Base-by-base conservation (phyloP, 1,140 invertebrate species). In the Cecropterus lyciades region DNA sequence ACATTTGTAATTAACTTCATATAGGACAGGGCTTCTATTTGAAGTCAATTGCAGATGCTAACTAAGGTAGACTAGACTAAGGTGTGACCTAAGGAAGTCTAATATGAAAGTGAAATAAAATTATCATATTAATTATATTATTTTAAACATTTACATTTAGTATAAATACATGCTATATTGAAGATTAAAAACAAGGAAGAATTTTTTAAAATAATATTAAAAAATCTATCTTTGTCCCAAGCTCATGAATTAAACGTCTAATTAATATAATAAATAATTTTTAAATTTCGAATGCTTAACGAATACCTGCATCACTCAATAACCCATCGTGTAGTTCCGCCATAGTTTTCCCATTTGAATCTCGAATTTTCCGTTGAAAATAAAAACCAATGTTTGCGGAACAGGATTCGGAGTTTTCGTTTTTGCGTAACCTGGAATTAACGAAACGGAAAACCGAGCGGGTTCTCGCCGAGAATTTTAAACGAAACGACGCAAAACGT, bases 401-500 rank as follows among this genome's bases (percentile, higher is more conserved):
- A 15, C 30, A 48, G 10, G 33, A 57, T 42, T 66, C n/a, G 63
- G n/a, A 67, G 64, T 65, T 49, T 17, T 49, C 27, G 33, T 42
- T 40, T 57, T 72, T 49, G 20, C 51, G 27, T 60, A 67, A 59
- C 37, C 57, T 43, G 16, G 46, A 46, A 63, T 51, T 52, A 67
- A 37, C 37, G 49, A 30, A 48, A 42, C 33, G 20, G 14, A 60
- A 56, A 63, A 60, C 14, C 64, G 62, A 33, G 33, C 51, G 62
- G 43, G 27, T 70, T 65, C 56, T 37, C 48, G 52, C 52, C 17
- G 49, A 48, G 49, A 46, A 53, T 24, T 65, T 60, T 37, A 60
- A 62, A 65, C 46, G 59, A n/a, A 40, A 56, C 62, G 59, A 40
- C 49, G 43, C 33, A 43, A 65, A 55, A 57, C 53, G 69, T 66